phyloP scores from a whole-genome alignment of 2,797 vertebrate species.

The Alectoris magna region DNA sequence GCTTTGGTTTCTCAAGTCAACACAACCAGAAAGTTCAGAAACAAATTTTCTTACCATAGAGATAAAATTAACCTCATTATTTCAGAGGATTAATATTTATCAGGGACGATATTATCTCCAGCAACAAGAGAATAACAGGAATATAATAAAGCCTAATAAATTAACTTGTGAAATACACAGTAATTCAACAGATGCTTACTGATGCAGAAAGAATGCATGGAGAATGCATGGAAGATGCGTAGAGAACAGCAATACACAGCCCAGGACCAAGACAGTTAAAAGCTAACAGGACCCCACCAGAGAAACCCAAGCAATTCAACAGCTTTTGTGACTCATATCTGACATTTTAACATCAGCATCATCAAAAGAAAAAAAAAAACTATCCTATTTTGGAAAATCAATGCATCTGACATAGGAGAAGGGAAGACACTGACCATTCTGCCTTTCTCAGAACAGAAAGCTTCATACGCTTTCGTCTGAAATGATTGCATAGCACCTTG shows the following conservation, averaged over 20 bases:
- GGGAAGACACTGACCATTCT: rapidly evolving
- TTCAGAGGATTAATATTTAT: neutral
- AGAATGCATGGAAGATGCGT: neutral
- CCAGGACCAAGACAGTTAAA: neutral
- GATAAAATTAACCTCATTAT: neutral
- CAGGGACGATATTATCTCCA: neutral
- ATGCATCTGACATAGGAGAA: neutral
- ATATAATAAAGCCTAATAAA: neutral
- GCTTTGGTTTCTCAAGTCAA: neutral
- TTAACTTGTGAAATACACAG: neutral
- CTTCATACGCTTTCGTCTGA: neutral
- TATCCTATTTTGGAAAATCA: neutral
- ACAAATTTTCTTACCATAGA: neutral
- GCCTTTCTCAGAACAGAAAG: neutral
- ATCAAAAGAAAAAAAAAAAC: neutral
- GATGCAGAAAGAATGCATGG: neutral
- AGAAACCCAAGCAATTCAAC: neutral
- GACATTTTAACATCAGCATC: neutral
- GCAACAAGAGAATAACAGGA: neutral
- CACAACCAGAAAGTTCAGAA: neutral
- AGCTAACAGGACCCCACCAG: neutral
- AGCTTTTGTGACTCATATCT: neutral
- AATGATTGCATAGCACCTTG: neutral
- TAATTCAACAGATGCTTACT: neutral
- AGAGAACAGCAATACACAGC: neutral